Conservation (phyloP, 1,140 invertebrate species). For the Hycleus phaleratus region DNA sequence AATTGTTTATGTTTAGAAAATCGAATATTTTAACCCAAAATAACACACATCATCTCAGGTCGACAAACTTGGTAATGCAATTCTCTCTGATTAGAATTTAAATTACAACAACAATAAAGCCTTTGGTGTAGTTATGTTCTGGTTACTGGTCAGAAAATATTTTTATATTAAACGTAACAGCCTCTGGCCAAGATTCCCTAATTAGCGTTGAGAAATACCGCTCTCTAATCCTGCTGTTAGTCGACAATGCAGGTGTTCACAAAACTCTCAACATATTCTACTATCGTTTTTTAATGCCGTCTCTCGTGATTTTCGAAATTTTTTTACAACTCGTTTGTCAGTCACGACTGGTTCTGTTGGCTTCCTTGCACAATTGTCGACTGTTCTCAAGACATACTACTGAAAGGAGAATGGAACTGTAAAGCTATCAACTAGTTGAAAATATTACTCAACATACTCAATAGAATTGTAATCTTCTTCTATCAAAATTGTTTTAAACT, state of each 20-base stretch:
- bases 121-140: too few relatives aligned
- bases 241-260: conserved; percentile 9
- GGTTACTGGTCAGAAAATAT: too few relatives aligned
- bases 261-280: not conserved
- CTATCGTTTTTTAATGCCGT: conserved; percentile 2
- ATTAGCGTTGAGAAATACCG: conserved; percentile 15
- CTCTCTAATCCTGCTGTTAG: conserved; percentile 9
- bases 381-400: conserved; percentile 17
- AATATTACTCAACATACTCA: too few relatives aligned
- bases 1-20: too few relatives aligned
- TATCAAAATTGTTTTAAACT: too few relatives aligned
- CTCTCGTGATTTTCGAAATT: conserved; percentile 2
- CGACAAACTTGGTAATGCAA: too few relatives aligned
- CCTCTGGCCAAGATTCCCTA: conserved; percentile 11
- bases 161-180: not conserved
- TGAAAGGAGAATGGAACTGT: conserved; percentile 17
- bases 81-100: too few relatives aligned
- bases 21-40: too few relatives aligned
- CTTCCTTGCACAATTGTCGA: conserved; percentile 19
- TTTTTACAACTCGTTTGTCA: conserved; percentile 22
- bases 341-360: conserved; percentile 20
- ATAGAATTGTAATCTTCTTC: too few relatives aligned
- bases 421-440: conserved; percentile 4
- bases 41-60: too few relatives aligned
- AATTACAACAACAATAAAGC: too few relatives aligned